Evolutionary conservation across 1,140 invertebrate species (phyloP).

Genomic region (Brachionus rotundiformis): DNA sequence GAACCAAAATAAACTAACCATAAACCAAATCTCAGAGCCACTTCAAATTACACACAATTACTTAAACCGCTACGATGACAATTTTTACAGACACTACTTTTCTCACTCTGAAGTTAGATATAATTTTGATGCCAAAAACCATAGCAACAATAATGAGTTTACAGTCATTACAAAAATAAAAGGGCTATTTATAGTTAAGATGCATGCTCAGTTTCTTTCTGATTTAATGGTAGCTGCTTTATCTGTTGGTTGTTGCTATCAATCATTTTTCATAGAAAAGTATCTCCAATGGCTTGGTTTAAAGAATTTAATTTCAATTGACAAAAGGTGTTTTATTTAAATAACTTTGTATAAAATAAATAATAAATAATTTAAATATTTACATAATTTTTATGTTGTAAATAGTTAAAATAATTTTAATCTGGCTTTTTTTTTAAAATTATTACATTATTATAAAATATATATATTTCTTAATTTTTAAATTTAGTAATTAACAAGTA

Average conservation of each 20-base stretch:
- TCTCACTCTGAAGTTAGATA: background rate
- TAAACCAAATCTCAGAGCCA: background rate
- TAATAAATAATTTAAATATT: background rate
- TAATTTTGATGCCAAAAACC: background rate
- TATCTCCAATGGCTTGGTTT: background rate
- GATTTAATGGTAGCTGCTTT: background rate
- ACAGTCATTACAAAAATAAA: constrained; percentile 6
- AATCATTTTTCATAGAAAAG: background rate
- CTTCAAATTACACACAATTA: background rate
- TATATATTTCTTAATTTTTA: no score
- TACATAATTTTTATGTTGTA: no score
- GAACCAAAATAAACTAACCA: background rate
- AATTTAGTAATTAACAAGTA: no score
- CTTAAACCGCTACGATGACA: constrained; percentile 11
- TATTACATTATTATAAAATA: no score
- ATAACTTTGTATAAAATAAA: constrained; percentile 10
- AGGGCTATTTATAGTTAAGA: constrained; percentile 4
- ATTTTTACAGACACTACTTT: constrained; percentile 14
- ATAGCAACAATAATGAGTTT: background rate
- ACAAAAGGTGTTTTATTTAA: background rate
- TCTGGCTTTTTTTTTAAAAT: no score
- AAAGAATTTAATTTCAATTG: background rate
- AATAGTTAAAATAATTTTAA: no score
- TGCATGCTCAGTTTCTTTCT: background rate
- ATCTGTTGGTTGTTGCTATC: background rate